Base-by-base conservation (phyloP, 30 jellyfish, hydroid and myxozoan species). In the Cassiopea xamachana region DNA sequence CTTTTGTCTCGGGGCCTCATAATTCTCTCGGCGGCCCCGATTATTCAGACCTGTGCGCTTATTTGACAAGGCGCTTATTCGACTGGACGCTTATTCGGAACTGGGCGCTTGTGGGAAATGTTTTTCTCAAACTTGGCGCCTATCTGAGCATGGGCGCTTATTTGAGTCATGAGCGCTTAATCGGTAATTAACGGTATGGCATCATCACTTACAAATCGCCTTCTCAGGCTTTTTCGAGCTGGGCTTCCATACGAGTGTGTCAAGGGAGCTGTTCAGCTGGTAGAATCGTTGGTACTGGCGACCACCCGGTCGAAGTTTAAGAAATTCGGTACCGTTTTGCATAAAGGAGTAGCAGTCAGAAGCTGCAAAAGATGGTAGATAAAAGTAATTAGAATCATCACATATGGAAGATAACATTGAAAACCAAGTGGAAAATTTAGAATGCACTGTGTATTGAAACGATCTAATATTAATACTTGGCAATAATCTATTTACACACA, bases 261-360 rank as follows among this genome's bases (percentile, higher is more conserved):
- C 95, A 58, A 91, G 49, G 16, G 90, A 92, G 14, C 75, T 48
- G 50, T 75, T 80, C 58, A 88, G 93, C 74, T 94, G 98, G 84
- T 94, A 94, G 47, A 80, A 71, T 47, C 98, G 58, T 78, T 94
- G 97, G 87, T 94, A 94, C 73, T 94, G 98, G 48, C 98, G 91
- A 3, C 97, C 97, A 59, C 98, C 98, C 13, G 97, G 98, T 69
- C 98, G 88, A 13, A 94, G 82, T 74, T 94, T 94, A 15, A 94
- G 87, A 60, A 94, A 94, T 68, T 94, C 98, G n/a, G 96, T 87
- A 75, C 98, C 98, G 84, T 75, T 85, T 80, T 94, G 98, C 95
- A 94, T 90, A 85, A 69, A 89, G 13, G 90, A 46, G 79, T 87
- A 93, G 84, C 98, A 93, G 87, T 93, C 98, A 1, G 95, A 67